Evolutionary conservation across 2,888 invertebrate species (phyloP), one percentile per base, ranked within the genome.

Genomic region (Drosophila macrothrix): DNA sequence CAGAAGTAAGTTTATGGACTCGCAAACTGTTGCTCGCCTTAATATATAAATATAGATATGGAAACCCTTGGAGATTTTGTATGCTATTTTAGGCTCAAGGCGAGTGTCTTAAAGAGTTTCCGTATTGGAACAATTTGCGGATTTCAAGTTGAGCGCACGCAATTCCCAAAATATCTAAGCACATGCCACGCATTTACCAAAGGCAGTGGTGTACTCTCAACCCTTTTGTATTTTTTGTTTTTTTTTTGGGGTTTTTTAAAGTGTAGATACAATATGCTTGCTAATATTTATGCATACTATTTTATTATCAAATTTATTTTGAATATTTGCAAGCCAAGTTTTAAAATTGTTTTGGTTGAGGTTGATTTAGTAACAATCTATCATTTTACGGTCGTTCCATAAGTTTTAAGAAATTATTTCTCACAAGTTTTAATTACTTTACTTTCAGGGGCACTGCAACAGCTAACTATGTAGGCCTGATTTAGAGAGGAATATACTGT

Each of bases 91-190:
- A 9, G 39, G 56, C 43, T 46, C 22, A 25, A 7, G 31, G 31
- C 29, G 10, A 35, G 16, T 19, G 55, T n/a, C 28, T 63, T 64
- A 10, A 61, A 52, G 35, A 52, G 52, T 29, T 35, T 71, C 14
- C n/a, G 28, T 16, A 50, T 50, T 37, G 41, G 3, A 50, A 33
- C 64, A 59, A 72, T 72, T 72, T 59, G 39, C 22, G 28, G 35
- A 64, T 37, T 64, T 73, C 49, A 64, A 72, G 35, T 54, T 72
- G 46, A 73, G 49, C 29, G 33, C 65, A 73, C 72, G 53, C 46
- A 49, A 33, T 39, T 60, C 49, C 33, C 43, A 59, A 29, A 31
- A 46, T 39, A 39, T 5, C 19, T 50, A 2, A 35, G 28, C 53
- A 54, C 46, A 59, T 35, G 67, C 33, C 53, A 61, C 25, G 14